Percentiles rank a stretch among this genome's conserved stretches.
These are phyloP conservation scores for Hydra vulgaris DNA, from an alignment of 30 jellyfish, hydroid and myxozoan species.

Conservation along the genomic window DNA sequence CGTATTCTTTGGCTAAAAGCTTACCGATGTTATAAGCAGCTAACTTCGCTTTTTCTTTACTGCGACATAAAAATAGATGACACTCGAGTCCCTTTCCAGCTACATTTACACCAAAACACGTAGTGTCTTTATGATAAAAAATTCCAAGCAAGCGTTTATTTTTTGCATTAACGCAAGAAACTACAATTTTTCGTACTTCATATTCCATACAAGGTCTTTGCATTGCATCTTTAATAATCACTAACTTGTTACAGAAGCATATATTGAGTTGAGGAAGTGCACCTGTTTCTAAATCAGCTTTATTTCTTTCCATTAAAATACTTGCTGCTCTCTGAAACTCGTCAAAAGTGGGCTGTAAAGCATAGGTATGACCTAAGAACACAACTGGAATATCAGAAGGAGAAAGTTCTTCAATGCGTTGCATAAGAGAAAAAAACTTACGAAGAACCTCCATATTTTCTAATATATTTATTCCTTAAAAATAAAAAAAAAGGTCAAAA, in stretches of 20 bases:
- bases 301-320: slow-evolving; percentile 7
- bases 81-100: slow-evolving; percentile 63
- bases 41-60: slow-evolving; percentile 55
- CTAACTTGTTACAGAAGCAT: slow-evolving; percentile 8
- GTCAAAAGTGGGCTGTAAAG: slow-evolving; percentile 25
- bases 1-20: slow-evolving; percentile 31
- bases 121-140: slow-evolving; percentile 68
- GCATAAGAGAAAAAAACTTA: slow-evolving; percentile 2
- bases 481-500: neutral
- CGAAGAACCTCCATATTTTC: neutral
- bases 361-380: slow-evolving; percentile 29
- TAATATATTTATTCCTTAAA: too few species aligned
- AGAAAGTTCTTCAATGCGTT: neutral
- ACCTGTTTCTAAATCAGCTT: slow-evolving; percentile 21
- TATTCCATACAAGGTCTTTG: slow-evolving; percentile 9
- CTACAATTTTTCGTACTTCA: slow-evolving; percentile 52
- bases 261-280: slow-evolving; percentile 7
- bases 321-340: slow-evolving; percentile 28
- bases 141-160: slow-evolving; percentile 68
- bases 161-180: slow-evolving; percentile 81
- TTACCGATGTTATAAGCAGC: slow-evolving; percentile 70
- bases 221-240: slow-evolving; percentile 12
- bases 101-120: slow-evolving; percentile 24
- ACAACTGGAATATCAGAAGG: slow-evolving; percentile 17
- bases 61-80: slow-evolving; percentile 52